Conservation (phyloP, 2,797 vertebrate species). For the Smutsia temminckii region DNA sequence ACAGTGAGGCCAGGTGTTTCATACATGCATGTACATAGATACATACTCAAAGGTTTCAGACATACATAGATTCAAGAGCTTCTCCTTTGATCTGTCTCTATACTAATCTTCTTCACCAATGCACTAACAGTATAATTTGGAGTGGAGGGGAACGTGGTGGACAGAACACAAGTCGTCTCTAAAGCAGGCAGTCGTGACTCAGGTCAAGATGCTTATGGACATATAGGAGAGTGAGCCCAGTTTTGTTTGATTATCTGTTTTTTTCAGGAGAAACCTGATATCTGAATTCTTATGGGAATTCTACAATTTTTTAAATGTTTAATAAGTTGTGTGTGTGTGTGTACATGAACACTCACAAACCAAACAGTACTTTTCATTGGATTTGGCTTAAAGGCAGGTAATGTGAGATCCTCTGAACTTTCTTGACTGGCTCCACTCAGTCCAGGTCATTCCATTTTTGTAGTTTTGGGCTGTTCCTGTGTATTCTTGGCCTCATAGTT, state of each 20-base stretch:
- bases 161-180: not conserved
- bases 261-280: not conserved
- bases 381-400: not conserved
- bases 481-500: not conserved
- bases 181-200: not conserved
- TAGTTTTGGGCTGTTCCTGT: not conserved
- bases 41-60: not conserved
- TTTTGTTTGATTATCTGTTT: not conserved
- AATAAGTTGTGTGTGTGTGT: not conserved
- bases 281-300: not conserved
- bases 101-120: not conserved
- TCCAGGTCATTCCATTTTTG: not conserved
- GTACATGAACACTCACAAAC: not conserved
- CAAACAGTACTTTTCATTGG: not conserved
- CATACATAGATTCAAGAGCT: not conserved
- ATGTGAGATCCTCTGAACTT: not conserved
- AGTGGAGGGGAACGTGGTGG: not conserved
- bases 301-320: not conserved
- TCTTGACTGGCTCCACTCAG: not conserved
- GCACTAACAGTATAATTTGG: not conserved
- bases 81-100: not conserved
- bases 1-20: not conserved
- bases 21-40: not conserved
- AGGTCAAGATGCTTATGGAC: not conserved
- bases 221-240: not conserved